These are phyloP conservation scores for Gobio occitaniae DNA, from an alignment of 2,797 vertebrate genomes.

Conservation along the genomic window DNA sequence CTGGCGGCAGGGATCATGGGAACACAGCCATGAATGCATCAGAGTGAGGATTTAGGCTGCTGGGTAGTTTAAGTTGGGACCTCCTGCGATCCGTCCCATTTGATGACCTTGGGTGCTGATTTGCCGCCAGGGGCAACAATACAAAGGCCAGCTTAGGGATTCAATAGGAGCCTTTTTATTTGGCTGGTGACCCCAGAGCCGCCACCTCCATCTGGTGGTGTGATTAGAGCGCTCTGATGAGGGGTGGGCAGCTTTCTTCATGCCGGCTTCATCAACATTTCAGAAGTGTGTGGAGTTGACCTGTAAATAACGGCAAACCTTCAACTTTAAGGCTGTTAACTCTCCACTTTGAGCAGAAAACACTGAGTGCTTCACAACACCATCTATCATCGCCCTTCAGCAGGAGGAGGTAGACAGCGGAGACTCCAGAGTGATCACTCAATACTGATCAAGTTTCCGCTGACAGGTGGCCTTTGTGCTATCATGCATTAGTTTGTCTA, in stretches of 20 bases:
- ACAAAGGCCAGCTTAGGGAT: slow-evolving; percentile 53
- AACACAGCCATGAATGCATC: slow-evolving; percentile 42
- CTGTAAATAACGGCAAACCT: background rate
- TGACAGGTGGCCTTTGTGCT: slow-evolving; percentile 14
- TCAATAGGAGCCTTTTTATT: slow-evolving; percentile 56
- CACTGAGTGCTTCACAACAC: slow-evolving; percentile 10
- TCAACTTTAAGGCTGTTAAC: background rate
- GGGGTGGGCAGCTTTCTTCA: slow-evolving; percentile 11
- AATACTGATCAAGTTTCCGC: background rate
- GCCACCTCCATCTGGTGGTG: slow-evolving; percentile 46
- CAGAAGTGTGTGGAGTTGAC: background rate
- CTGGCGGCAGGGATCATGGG: slow-evolving; percentile 9
- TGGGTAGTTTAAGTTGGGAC: slow-evolving; percentile 32
- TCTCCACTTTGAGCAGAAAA: slow-evolving; percentile 10
- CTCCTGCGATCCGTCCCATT: slow-evolving; percentile 43
- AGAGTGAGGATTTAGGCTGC: slow-evolving; percentile 40
- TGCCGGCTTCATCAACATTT: background rate
- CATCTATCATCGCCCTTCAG: slow-evolving; percentile 1
- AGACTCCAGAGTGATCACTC: slow-evolving; percentile 10
- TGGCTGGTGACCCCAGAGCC: slow-evolving; percentile 32
- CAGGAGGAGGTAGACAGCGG: slow-evolving; percentile 3
- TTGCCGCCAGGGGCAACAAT: slow-evolving; percentile 17
- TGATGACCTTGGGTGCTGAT: slow-evolving; percentile 48
- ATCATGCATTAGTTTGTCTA: background rate
- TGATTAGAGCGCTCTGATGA: slow-evolving; percentile 47